These are phyloP conservation scores for Macrophya annulata DNA, from an alignment of 2,888 invertebrate genomes.

Conservation along the genomic window DNA sequence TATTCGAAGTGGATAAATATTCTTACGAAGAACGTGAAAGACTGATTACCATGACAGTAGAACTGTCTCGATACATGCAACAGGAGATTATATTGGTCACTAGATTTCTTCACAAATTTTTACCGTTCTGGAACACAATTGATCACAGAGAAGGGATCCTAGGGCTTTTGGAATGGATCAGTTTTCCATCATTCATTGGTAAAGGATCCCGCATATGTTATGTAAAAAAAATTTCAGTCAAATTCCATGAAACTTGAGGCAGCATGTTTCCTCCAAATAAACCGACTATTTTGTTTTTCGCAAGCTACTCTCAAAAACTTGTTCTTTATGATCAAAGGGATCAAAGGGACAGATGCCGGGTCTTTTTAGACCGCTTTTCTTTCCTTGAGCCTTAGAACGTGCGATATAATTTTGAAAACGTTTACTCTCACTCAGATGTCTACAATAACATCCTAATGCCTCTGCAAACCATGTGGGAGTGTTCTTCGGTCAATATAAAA, in stretches of 20 bases:
- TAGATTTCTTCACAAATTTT: slow-evolving; percentile 73
- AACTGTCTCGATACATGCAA: slow-evolving; percentile 76
- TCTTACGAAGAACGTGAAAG: slow-evolving; percentile 69
- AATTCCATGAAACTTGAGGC: no score
- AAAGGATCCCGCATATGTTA: no score
- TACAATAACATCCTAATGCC: slow-evolving; percentile 68
- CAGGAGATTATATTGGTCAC: slow-evolving; percentile 75
- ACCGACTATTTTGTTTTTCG: no score
- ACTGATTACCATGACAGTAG: slow-evolving; percentile 71
- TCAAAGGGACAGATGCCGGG: no score
- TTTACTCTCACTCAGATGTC: slow-evolving; percentile 67
- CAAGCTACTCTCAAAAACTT: no score
- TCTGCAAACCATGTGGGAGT: slow-evolving; percentile 71
- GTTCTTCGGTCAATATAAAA: slow-evolving; percentile 70
- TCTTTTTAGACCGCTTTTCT: no score
- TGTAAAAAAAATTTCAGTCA: no score
- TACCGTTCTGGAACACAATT: slow-evolving; percentile 69
- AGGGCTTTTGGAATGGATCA: slow-evolving; percentile 73
- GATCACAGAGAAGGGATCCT: slow-evolving; percentile 70
- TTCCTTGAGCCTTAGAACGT: not conserved
- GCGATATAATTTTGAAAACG: not conserved
- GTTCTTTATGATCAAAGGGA: no score
- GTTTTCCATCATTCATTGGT: slow-evolving; percentile 69
- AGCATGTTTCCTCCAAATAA: no score
- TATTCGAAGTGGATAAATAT: slow-evolving; percentile 71